phyloP scores from a whole-genome alignment of 2,888 invertebrate genomes.

The Drosophila nr. medialis region DNA sequence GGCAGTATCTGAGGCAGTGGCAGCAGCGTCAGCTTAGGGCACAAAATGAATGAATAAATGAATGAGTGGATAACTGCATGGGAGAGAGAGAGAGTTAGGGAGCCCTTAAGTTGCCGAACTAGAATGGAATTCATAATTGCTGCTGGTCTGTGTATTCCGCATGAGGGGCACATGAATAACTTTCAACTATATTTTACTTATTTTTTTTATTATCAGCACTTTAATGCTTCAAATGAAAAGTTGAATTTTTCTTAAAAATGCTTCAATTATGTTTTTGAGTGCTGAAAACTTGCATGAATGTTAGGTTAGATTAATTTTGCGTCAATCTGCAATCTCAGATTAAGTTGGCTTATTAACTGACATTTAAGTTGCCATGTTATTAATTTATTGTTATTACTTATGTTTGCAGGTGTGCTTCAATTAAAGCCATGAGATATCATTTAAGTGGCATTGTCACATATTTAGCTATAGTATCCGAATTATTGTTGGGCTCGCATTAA shows the following conservation, averaged over 20 bases:
- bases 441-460: neutral
- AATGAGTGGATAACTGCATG: slow-evolving; percentile 66
- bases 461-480: neutral
- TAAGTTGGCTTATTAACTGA: neutral
- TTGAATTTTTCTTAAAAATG: neutral
- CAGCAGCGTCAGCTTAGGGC: slow-evolving; percentile 46
- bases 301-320: neutral
- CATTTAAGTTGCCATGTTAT: neutral
- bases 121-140: slow-evolving; percentile 63
- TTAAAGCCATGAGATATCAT: neutral
- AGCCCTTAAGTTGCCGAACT: slow-evolving; percentile 51
- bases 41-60: slow-evolving; percentile 65
- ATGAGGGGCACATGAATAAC: neutral
- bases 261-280: neutral
- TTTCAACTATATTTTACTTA: slow-evolving; percentile 11
- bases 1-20: slow-evolving; percentile 8
- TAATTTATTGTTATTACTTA: neutral
- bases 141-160: slow-evolving; percentile 26
- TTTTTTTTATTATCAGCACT: neutral
- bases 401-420: neutral
- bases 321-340: neutral
- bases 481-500: neutral
- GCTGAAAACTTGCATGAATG: neutral
- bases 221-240: neutral
- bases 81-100: slow-evolving; percentile 34